These are phyloP conservation scores for Stramonita haemastoma DNA, from an alignment of 2,888 invertebrate species.

Conservation along the genomic window DNA sequence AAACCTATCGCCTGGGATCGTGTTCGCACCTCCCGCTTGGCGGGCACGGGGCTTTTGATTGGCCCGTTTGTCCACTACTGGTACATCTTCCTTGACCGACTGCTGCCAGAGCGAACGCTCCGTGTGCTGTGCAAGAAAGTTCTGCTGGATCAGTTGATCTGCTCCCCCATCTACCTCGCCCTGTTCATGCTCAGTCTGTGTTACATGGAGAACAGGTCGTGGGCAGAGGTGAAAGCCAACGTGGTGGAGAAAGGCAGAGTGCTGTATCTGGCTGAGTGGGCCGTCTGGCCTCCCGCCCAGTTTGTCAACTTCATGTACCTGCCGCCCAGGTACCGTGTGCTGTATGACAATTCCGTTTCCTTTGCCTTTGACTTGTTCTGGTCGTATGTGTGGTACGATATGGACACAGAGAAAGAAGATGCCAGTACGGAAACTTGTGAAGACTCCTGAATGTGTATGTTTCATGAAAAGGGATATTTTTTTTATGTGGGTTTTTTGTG, in stretches of 20 bases:
- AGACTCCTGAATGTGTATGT: no score
- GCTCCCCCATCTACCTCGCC: constrained; percentile 88
- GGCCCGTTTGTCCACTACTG: constrained; percentile 91
- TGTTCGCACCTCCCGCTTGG: constrained; percentile 86
- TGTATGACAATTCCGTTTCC: constrained; percentile 81
- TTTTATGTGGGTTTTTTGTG: no score
- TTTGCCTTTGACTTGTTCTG: constrained; percentile 74
- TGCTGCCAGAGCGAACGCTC: constrained; percentile 85
- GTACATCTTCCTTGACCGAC: constrained; percentile 87
- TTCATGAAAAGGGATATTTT: no score
- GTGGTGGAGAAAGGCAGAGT: constrained; percentile 83
- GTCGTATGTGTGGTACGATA: constrained; percentile 68
- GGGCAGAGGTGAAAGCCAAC: constrained; percentile 54
- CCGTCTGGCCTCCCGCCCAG: constrained; percentile 95
- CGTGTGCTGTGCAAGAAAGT: constrained; percentile 84
- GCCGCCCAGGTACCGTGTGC: constrained; percentile 88
- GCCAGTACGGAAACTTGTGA: no score
- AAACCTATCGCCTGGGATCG: constrained; percentile 69
- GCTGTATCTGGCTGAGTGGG: constrained; percentile 91
- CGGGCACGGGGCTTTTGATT: constrained; percentile 86
- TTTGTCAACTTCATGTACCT: constrained; percentile 93
- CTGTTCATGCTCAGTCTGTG: constrained; percentile 88
- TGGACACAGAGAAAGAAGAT: constrained; percentile 8
- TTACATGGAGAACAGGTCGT: constrained; percentile 81
- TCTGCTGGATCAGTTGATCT: constrained; percentile 88